Conservation (phyloP, 2,888 invertebrate species). For the Mythimna loreyi region DNA sequence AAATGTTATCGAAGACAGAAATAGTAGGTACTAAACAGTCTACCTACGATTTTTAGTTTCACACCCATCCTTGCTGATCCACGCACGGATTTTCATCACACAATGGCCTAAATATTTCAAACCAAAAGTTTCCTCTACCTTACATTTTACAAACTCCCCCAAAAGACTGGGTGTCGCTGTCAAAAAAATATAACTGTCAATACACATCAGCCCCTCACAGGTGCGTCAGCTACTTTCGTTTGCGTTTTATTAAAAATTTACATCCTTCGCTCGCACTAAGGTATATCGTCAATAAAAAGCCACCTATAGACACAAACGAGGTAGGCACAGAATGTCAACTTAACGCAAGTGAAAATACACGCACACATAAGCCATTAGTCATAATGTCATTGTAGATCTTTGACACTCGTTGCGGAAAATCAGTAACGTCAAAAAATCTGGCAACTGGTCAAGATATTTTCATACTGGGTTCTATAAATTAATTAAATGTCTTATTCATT, state of each 20-base stretch:
- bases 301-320: not conserved
- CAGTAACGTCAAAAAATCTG: no score
- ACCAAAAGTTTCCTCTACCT: not conserved
- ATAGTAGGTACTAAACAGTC: no score
- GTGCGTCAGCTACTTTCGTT: conserved; percentile 72
- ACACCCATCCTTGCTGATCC: not conserved
- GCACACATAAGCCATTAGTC: not conserved
- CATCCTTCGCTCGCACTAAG: conserved; percentile 42
- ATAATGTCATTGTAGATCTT: not conserved
- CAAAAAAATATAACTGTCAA: conserved; percentile 60
- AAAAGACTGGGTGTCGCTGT: conserved; percentile 30
- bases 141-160: conserved; percentile 31
- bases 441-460: no score
- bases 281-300: conserved; percentile 27
- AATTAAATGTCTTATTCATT: no score
- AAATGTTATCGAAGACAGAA: no score
- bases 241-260: conserved; percentile 76
- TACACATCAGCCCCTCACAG: conserved; percentile 66
- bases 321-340: not conserved
- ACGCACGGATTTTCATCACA: conserved; percentile 10
- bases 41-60: not conserved
- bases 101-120: not conserved
- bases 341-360: no score
- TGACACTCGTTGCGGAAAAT: not conserved
- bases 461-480: no score